Conservation (phyloP, 2,113 vertebrate genomes). For the Fukomys damarensis region DNA sequence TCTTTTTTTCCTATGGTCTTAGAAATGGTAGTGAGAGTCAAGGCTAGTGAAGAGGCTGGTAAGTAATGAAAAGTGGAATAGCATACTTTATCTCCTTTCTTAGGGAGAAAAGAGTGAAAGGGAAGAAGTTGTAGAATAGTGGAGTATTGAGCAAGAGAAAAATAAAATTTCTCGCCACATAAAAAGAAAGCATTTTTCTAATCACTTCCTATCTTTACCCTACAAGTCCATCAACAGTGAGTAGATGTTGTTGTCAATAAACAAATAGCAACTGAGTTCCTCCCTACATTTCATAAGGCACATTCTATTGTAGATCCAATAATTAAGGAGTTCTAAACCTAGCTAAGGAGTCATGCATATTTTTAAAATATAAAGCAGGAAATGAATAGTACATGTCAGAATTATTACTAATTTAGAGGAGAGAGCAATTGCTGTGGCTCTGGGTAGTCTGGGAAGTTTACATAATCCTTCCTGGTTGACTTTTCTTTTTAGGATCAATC, state of each 20-base stretch:
- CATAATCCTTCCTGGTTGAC: background rate
- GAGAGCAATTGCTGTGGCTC: slow-evolving; percentile 39
- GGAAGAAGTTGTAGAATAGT: background rate
- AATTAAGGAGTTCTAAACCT: slow-evolving; percentile 30
- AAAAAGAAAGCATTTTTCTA: background rate
- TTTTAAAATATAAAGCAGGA: slow-evolving; percentile 44
- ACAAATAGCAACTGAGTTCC: background rate
- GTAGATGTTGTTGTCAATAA: background rate
- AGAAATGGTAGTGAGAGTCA: background rate
- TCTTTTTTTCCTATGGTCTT: background rate
- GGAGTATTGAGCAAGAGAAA: slow-evolving; percentile 41
- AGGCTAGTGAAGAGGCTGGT: background rate
- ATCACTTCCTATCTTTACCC: background rate
- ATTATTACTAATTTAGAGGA: background rate
- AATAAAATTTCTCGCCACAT: background rate
- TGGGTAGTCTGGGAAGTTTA: slow-evolving; percentile 51
- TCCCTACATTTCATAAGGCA: background rate
- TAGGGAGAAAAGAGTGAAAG: background rate
- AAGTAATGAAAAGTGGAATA: background rate
- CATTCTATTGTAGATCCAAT: background rate
- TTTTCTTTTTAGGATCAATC: background rate
- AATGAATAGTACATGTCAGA: slow-evolving; percentile 32
- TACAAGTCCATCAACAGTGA: background rate
- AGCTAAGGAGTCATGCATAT: background rate
- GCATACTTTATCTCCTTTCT: background rate